These are phyloP conservation scores for Brachionus plicatilis DNA, from an alignment of 1,140 invertebrate genomes.

Conservation along the genomic window DNA sequence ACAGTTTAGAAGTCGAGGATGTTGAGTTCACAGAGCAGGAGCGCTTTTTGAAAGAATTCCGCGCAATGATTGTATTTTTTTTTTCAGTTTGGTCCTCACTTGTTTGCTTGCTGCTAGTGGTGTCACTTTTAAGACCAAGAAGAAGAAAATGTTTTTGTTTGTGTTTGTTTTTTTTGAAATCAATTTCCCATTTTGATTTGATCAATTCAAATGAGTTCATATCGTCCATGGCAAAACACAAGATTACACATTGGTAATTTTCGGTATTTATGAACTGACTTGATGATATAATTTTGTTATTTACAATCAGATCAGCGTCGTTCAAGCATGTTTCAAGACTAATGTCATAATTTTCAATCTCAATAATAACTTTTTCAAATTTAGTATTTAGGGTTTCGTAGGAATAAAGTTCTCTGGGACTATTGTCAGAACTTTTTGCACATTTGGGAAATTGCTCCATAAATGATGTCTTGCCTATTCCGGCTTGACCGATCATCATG, in stretches of 20 bases:
- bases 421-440: neutral
- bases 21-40: constrained; percentile 21
- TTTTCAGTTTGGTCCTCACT: neutral
- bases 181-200: constrained; percentile 38
- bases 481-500: constrained; percentile 37
- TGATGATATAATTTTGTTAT: constrained; percentile 14
- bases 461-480: constrained; percentile 32
- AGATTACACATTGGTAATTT: neutral
- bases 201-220: constrained; percentile 4
- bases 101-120: neutral
- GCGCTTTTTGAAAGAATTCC: constrained; percentile 19
- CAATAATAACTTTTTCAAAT: constrained; percentile 9
- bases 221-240: constrained; percentile 18
- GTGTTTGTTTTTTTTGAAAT: constrained; percentile 6
- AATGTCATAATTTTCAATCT: constrained; percentile 25
- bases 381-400: neutral
- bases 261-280: constrained; percentile 9
- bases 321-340: constrained; percentile 10
- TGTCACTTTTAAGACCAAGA: neutral
- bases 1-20: constrained; percentile 9
- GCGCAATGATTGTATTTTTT: neutral
- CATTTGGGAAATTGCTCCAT: constrained; percentile 18
- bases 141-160: constrained; percentile 17
- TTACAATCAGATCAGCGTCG: constrained; percentile 17
- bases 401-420: neutral